Conservation (phyloP, 2,113 vertebrate genomes). For the Abramis brama region DNA sequence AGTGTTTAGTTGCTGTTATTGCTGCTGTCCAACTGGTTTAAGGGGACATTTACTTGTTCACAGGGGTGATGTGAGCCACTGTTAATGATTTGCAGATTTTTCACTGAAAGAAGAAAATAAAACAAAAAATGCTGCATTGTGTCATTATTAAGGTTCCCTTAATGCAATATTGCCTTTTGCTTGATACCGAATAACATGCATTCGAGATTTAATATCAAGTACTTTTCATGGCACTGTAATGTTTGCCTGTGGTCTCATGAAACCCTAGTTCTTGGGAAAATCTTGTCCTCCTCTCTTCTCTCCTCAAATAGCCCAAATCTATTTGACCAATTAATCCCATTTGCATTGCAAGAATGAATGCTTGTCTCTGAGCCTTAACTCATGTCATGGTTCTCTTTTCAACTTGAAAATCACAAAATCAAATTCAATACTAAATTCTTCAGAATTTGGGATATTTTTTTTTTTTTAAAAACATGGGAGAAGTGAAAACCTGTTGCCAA, state of each 20-base stretch:
- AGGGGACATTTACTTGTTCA: background rate
- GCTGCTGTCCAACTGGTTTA: background rate
- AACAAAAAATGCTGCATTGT: background rate
- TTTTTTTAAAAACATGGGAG: background rate
- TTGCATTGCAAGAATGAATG: background rate
- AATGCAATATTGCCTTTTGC: background rate
- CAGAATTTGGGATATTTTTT: too few species aligned
- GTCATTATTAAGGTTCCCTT: background rate
- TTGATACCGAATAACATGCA: background rate
- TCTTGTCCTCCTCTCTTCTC: background rate
- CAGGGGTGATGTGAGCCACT: background rate
- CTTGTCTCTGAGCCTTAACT: conserved; percentile 1
- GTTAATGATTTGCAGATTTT: background rate
- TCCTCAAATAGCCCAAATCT: background rate
- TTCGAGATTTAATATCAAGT: background rate
- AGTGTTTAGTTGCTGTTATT: background rate
- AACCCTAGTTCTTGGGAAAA: background rate
- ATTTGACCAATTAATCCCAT: conserved; percentile 8
- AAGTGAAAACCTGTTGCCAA: background rate
- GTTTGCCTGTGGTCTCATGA: background rate
- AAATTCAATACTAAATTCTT: conserved; percentile 8
- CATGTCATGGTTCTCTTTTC: background rate
- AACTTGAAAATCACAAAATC: background rate
- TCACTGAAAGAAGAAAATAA: background rate
- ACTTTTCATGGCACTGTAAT: background rate